A percentile compares a stretch with the other conserved stretches of the same genome.
These are phyloP conservation scores for Beroe ovata DNA, from an alignment of 37 sponge, comb jelly and placozoan genomes.

Conservation along the genomic window DNA sequence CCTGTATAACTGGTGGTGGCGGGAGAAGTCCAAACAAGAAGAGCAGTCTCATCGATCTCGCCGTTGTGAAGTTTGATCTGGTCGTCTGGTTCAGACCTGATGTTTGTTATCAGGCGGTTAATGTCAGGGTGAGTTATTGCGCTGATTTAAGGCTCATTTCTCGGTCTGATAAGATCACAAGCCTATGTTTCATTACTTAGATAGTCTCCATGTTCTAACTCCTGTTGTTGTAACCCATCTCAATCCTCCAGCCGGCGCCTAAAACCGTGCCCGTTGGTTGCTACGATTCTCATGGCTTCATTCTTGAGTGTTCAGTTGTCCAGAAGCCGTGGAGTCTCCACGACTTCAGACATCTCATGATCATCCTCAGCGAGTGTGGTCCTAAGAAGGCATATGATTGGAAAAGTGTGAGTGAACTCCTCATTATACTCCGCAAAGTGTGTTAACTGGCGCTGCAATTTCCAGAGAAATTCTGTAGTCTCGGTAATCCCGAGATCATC, in stretches of 20 bases:
- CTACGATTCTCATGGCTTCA: not conserved
- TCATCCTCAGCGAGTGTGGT: not conserved
- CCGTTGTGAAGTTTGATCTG: conserved; percentile 9
- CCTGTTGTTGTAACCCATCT: no score
- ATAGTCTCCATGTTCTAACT: no score
- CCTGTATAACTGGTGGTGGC: no score
- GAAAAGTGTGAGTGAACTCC: conserved; percentile 1
- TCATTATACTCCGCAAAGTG: no score
- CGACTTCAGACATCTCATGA: not conserved
- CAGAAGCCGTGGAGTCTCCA: conserved; percentile 12
- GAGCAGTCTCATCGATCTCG: no score
- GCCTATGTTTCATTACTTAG: no score
- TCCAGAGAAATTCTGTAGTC: no score
- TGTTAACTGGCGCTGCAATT: no score
- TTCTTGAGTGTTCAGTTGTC: not conserved
- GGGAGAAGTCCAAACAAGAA: not conserved
- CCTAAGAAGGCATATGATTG: not conserved
- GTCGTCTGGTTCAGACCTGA: not conserved
- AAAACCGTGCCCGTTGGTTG: not conserved
- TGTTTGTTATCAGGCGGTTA: not conserved
- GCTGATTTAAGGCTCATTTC: no score
- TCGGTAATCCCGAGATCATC: no score
- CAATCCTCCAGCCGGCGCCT: not conserved
- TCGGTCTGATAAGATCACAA: no score
- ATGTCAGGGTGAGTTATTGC: no score